phyloP scores from a whole-genome alignment of 2,797 vertebrate species.

The Synaphobranchus kaupii region DNA sequence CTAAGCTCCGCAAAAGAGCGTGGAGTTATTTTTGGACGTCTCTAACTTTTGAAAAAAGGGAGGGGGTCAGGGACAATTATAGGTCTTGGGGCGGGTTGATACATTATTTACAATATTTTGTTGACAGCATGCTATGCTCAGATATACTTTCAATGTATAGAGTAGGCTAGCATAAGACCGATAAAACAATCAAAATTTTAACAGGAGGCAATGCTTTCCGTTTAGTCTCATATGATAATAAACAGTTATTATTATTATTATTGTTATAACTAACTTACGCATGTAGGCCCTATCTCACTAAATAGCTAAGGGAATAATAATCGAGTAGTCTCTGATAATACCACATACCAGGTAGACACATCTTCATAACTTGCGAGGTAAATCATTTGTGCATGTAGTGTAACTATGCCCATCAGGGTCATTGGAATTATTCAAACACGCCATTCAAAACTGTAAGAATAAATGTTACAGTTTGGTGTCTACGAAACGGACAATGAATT shows the following conservation, averaged over 20 bases:
- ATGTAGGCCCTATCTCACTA: neutral
- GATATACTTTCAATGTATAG: neutral
- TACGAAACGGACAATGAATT: neutral
- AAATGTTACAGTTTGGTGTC: neutral
- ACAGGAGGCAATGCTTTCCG: neutral
- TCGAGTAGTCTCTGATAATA: too few species aligned
- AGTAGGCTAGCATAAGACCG: neutral
- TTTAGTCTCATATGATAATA: neutral
- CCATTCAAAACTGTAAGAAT: neutral
- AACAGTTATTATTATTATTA: neutral
- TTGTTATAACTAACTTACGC: neutral
- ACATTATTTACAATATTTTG: neutral
- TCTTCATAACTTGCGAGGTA: neutral
- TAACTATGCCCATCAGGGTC: neutral
- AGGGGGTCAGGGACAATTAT: neutral
- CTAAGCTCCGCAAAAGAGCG: neutral
- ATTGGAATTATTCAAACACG: neutral
- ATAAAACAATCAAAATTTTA: neutral
- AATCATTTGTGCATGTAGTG: neutral
- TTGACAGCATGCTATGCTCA: neutral
- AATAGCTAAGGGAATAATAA: neutral
- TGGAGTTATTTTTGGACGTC: neutral
- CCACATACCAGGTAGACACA: neutral
- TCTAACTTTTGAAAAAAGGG: neutral
- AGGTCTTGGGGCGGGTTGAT: neutral